phyloP scores from a whole-genome alignment of 2,888 invertebrate genomes.

The Phlogophora meticulosa region DNA sequence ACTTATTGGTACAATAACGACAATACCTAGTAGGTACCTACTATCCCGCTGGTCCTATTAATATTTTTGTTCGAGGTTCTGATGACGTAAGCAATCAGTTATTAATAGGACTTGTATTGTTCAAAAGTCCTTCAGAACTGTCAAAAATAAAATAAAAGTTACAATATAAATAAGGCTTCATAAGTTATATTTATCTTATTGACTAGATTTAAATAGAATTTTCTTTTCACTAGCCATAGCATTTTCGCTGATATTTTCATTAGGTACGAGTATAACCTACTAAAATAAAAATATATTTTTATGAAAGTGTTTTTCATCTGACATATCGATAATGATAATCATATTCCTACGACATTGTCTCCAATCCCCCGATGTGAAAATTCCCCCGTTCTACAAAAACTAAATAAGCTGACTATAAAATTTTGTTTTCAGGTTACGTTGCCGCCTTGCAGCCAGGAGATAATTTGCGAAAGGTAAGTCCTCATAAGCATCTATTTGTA shows the following conservation, averaged over 20 bases:
- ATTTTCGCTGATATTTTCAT: slow-evolving; percentile 2
- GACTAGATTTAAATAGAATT: slow-evolving; percentile 12
- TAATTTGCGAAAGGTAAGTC: slow-evolving; percentile 88
- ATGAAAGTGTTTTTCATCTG: slow-evolving; percentile 39
- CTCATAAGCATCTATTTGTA: slow-evolving; percentile 83
- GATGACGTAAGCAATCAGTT: slow-evolving; percentile 31
- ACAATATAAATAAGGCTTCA: too few relatives aligned
- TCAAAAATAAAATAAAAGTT: slow-evolving; percentile 12
- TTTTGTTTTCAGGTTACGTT: slow-evolving; percentile 86
- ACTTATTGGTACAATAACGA: slow-evolving; percentile 40
- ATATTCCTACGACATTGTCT: slow-evolving; percentile 65
- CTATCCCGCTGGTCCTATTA: slow-evolving; percentile 29
- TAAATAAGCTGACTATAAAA: slow-evolving; percentile 79
- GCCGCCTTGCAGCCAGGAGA: slow-evolving; percentile 81
- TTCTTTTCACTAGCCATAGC: neutral
- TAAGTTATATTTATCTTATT: slow-evolving; percentile 4
- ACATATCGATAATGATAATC: slow-evolving; percentile 68
- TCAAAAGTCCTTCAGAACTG: slow-evolving; percentile 10
- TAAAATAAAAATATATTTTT: slow-evolving; percentile 55
- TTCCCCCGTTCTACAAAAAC: slow-evolving; percentile 66
- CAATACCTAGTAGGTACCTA: slow-evolving; percentile 6
- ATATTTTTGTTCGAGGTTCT: slow-evolving; percentile 33
- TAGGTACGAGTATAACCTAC: slow-evolving; percentile 57
- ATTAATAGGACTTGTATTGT: slow-evolving; percentile 28
- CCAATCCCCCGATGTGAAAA: slow-evolving; percentile 67